Percentiles rank a stretch among this genome's conserved stretches.
Evolutionary conservation across 2,113 vertebrate species (phyloP).

Genomic region (Lampris incognitus): DNA sequence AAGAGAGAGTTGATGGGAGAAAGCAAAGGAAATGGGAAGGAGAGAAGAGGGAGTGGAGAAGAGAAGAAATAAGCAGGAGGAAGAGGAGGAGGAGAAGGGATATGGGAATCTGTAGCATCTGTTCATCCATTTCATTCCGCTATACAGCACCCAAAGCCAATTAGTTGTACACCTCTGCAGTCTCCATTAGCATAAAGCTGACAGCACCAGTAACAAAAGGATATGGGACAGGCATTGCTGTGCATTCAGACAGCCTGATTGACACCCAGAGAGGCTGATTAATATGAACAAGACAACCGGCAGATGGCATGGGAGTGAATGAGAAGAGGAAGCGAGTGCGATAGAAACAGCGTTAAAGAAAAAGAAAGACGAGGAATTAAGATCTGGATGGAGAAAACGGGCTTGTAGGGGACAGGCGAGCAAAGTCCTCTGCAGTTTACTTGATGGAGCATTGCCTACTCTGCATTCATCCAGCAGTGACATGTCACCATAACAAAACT

Average conservation of each 20-base stretch:
- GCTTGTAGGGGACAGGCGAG: background rate
- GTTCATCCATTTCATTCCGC: slow-evolving; percentile 24
- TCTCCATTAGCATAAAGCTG: slow-evolving; percentile 51
- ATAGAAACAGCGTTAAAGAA: slow-evolving; percentile 11
- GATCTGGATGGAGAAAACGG: background rate
- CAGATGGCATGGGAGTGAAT: slow-evolving; percentile 58
- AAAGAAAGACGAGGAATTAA: background rate
- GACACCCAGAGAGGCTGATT: slow-evolving; percentile 53
- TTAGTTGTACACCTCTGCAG: slow-evolving; percentile 47
- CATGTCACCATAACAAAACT: no score
- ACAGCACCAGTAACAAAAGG: slow-evolving; percentile 54
- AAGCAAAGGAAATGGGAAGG: background rate
- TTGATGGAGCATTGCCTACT: slow-evolving; percentile 3
- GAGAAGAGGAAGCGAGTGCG: slow-evolving; percentile 21
- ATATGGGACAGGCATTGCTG: slow-evolving; percentile 12
- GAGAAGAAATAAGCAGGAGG: slow-evolving; percentile 44
- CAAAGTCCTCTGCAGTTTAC: background rate
- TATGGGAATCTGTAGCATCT: slow-evolving; percentile 10
- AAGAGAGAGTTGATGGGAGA: slow-evolving; percentile 8
- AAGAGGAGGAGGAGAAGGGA: background rate
- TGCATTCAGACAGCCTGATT: slow-evolving; percentile 56
- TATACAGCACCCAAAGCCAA: slow-evolving; percentile 3
- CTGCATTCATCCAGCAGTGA: background rate
- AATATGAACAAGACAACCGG: slow-evolving; percentile 55
- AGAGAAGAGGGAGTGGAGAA: background rate